A percentile compares a stretch with the other conserved stretches of the same genome.
phyloP scores from a whole-genome alignment of 2,888 invertebrate species.

The Schrankia costaestrigalis region DNA sequence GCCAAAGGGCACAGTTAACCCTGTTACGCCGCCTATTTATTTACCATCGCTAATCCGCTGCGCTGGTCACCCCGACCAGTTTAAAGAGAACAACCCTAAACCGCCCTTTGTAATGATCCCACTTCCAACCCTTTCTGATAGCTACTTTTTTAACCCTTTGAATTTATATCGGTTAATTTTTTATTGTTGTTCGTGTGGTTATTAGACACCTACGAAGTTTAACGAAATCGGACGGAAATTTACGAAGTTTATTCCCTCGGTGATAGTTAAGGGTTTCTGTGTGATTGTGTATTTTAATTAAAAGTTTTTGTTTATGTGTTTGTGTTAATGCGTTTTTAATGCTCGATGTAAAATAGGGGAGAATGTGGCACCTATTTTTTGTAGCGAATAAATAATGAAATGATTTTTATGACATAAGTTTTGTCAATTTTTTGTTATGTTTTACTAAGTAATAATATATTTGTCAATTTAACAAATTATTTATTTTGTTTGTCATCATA shows the following conservation, averaged over 20 bases:
- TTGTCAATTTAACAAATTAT: no score
- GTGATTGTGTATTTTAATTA: slow-evolving; percentile 19
- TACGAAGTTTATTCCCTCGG: slow-evolving; percentile 17
- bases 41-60: slow-evolving; percentile 39
- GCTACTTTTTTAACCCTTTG: slow-evolving; percentile 37
- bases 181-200: slow-evolving; percentile 27
- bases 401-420: no score
- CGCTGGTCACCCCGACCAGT: slow-evolving; percentile 44
- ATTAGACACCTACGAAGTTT: slow-evolving; percentile 21
- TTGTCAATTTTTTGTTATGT: no score
- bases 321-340: slow-evolving; percentile 5
- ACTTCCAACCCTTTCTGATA: slow-evolving; percentile 38
- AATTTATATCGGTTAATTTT: slow-evolving; percentile 40
- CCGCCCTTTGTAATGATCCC: slow-evolving; percentile 48
- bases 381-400: no score
- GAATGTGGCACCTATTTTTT: no score
- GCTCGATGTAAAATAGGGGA: not conserved
- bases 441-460: no score
- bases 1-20: slow-evolving; percentile 24
- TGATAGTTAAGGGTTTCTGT: slow-evolving; percentile 11
- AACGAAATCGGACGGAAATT: slow-evolving; percentile 17
- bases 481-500: no score
- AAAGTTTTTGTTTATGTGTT: slow-evolving; percentile 17
- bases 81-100: slow-evolving; percentile 52
- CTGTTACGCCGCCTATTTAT: slow-evolving; percentile 33